Conservation (phyloP, 2,797 vertebrate genomes). For the Carduelis carduelis region DNA sequence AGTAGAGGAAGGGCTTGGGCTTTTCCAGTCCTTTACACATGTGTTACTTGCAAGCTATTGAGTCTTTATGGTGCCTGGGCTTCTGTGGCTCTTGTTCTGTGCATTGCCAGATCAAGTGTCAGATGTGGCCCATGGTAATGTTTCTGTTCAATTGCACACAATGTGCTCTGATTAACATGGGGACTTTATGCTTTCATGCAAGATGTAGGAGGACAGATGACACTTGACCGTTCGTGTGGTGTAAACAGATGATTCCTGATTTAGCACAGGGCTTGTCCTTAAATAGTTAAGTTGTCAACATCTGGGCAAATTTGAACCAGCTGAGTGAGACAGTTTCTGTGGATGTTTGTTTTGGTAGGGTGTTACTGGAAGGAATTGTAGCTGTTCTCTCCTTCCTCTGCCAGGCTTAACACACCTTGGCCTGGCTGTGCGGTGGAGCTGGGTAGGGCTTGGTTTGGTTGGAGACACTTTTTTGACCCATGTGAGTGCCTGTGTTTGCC, state of each 20-base stretch:
- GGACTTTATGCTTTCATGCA: background rate
- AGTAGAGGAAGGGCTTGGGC: background rate
- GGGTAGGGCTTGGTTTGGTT: background rate
- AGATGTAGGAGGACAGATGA: background rate
- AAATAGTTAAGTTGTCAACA: conserved; percentile 8
- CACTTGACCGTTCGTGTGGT: background rate
- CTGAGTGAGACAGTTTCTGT: background rate
- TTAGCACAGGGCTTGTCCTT: conserved; percentile 18
- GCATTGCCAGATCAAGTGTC: background rate
- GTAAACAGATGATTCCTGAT: background rate
- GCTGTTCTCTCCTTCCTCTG: background rate
- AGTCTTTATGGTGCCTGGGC: background rate
- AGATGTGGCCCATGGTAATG: background rate
- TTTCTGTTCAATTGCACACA: background rate
- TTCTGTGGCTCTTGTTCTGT: background rate
- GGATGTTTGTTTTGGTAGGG: background rate
- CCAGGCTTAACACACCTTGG: rapidly evolving
- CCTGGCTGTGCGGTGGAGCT: rapidly evolving
- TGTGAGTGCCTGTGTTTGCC: background rate
- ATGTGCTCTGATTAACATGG: background rate
- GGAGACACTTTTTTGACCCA: background rate
- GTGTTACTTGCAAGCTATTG: background rate
- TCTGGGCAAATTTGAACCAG: background rate
- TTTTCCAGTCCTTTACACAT: background rate
- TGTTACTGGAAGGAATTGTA: background rate